Percentiles rank a stretch among this genome's conserved stretches.
phyloP scores from a whole-genome alignment of 2,113 vertebrate species.

The human (Homo sapiens) region DNA sequence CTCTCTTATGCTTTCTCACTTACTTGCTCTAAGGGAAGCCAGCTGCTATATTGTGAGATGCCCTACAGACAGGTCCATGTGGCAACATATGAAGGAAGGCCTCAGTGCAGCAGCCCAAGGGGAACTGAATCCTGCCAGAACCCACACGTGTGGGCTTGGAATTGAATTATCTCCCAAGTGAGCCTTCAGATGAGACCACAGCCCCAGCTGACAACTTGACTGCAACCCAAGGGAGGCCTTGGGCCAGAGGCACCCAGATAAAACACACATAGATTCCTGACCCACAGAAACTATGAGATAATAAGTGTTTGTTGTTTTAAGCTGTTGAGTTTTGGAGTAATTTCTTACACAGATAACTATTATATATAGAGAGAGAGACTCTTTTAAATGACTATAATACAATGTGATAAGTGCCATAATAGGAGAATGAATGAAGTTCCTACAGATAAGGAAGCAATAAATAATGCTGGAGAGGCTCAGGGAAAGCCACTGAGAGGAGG shows the following conservation, averaged over 20 bases:
- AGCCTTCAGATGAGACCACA: background rate
- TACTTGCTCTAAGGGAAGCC: background rate
- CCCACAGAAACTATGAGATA: background rate
- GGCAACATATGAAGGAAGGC: background rate
- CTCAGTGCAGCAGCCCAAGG: background rate
- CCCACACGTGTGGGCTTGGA: background rate
- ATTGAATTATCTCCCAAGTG: background rate
- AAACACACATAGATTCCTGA: background rate
- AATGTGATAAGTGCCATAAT: background rate
- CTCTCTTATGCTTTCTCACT: background rate
- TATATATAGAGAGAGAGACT: background rate
- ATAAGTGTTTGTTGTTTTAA: background rate
- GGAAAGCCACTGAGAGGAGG: background rate
- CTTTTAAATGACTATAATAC: background rate
- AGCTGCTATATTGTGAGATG: background rate
- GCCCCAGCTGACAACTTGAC: background rate
- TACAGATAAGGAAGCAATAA: background rate
- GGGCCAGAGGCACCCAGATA: background rate
- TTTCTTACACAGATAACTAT: background rate
- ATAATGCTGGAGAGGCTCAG: background rate
- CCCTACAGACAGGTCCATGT: background rate
- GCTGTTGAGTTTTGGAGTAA: background rate
- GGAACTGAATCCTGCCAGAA: background rate
- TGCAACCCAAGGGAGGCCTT: background rate
- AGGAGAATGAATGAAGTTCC: background rate